Percentiles rank a stretch among this genome's conserved stretches.
phyloP scores from a whole-genome alignment of 2,113 vertebrate genomes.

The Anser brachyrhynchus region DNA sequence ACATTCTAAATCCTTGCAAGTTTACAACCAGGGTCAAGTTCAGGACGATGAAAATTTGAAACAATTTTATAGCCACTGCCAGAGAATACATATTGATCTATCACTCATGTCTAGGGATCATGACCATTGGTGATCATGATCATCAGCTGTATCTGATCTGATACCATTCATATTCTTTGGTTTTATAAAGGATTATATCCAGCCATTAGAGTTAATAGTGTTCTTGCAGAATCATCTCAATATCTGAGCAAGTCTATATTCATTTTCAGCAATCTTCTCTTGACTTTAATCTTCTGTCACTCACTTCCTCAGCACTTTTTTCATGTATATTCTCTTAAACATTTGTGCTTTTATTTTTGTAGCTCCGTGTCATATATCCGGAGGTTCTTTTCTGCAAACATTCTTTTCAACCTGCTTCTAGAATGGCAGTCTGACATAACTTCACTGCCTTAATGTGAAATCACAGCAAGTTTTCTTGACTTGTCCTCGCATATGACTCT shows the following conservation, averaged over 20 bases:
- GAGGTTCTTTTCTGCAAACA: background rate
- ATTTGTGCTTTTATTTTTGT: background rate
- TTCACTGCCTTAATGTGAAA: conserved; percentile 17
- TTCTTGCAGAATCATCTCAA: background rate
- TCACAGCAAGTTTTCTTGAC: background rate
- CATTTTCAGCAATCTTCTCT: background rate
- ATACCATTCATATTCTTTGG: background rate
- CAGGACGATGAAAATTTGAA: background rate
- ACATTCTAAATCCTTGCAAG: background rate
- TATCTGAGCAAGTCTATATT: background rate
- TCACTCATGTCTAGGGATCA: background rate
- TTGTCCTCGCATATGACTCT: background rate
- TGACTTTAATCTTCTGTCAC: background rate
- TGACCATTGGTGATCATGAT: background rate
- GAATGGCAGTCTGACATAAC: background rate
- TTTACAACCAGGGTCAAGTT: background rate
- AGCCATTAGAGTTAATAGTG: background rate
- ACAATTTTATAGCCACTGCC: background rate
- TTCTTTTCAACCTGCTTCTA: background rate
- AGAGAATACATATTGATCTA: background rate
- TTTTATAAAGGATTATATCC: background rate
- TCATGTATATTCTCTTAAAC: background rate
- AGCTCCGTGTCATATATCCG: background rate
- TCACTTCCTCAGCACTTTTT: background rate
- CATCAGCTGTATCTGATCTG: background rate